phyloP scores from a whole-genome alignment of 2,113 vertebrate genomes.

The Aphelocoma coerulescens region DNA sequence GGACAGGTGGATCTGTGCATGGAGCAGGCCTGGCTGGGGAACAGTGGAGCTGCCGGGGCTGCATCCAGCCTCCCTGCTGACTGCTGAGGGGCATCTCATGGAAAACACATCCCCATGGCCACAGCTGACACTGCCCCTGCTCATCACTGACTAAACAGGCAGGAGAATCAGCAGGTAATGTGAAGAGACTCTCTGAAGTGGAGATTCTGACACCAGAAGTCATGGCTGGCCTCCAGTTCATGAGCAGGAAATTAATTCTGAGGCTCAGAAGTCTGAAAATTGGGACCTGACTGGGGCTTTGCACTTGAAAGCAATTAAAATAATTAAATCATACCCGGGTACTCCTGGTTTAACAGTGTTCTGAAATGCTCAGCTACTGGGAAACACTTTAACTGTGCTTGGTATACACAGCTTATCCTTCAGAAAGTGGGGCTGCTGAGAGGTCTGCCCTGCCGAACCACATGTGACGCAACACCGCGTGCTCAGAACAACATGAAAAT shows the following conservation, averaged over 20 bases:
- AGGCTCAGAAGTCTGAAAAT: background rate
- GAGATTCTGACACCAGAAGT: background rate
- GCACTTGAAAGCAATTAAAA: background rate
- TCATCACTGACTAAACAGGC: background rate
- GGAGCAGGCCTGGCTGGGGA: background rate
- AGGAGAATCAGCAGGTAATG: background rate
- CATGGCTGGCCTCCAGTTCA: background rate
- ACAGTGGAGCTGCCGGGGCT: rapidly evolving
- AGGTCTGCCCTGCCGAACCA: background rate
- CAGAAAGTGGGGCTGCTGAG: background rate
- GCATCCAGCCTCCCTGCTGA: background rate
- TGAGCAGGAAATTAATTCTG: background rate
- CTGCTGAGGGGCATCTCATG: background rate
- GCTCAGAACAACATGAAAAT: background rate
- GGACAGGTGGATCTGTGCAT: background rate
- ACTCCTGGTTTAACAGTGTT: background rate
- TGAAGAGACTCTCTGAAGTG: background rate
- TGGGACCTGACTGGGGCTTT: background rate
- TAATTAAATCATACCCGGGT: background rate
- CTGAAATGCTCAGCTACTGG: background rate
- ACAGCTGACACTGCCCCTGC: background rate
- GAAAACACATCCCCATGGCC: background rate
- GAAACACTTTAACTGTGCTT: background rate
- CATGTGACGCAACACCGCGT: background rate
- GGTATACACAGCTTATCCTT: background rate